A percentile compares a stretch with the other conserved stretches of the same genome.
These are phyloP conservation scores for Acrobasis repandana DNA, from an alignment of 2,888 invertebrate species.

Conservation along the genomic window DNA sequence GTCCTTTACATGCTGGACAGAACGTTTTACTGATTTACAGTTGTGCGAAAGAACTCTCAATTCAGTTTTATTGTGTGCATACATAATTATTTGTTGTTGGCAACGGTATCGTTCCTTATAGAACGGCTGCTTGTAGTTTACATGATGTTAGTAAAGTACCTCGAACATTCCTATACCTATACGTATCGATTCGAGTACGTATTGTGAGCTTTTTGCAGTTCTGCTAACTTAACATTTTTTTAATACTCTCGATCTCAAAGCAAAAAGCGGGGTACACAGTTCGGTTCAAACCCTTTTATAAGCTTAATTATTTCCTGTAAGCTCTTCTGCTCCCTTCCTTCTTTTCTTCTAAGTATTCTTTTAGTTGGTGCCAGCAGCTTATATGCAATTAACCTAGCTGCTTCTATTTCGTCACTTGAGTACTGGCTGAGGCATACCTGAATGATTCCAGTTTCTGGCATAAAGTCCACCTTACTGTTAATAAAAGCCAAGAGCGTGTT, in stretches of 20 bases:
- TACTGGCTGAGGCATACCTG: background rate
- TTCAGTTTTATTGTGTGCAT: background rate
- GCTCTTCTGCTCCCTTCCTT: background rate
- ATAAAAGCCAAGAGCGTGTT: background rate
- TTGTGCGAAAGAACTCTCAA: background rate
- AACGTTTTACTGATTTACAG: constrained; percentile 4
- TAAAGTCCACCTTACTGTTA: background rate
- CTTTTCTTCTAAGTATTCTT: background rate
- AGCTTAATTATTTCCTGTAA: constrained; percentile 1
- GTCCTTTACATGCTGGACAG: constrained; percentile 6
- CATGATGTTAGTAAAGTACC: too few relatives aligned
- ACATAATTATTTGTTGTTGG: background rate
- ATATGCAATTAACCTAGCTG: background rate
- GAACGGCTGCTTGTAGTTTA: too few relatives aligned
- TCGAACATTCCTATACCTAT: too few relatives aligned
- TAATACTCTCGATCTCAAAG: background rate
- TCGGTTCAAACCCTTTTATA: constrained; percentile 1
- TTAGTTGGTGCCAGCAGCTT: background rate
- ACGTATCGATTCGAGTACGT: too few relatives aligned
- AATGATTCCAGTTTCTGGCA: constrained; percentile 4
- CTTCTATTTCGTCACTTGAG: background rate
- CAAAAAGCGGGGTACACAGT: constrained; percentile 1
- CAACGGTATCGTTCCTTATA: too few relatives aligned
- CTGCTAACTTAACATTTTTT: background rate
- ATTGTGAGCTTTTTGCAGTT: background rate